A percentile compares a stretch with the other conserved stretches of the same genome.
Conservation (phyloP, 2,888 invertebrate genomes). For the Bombylius discolor region DNA sequence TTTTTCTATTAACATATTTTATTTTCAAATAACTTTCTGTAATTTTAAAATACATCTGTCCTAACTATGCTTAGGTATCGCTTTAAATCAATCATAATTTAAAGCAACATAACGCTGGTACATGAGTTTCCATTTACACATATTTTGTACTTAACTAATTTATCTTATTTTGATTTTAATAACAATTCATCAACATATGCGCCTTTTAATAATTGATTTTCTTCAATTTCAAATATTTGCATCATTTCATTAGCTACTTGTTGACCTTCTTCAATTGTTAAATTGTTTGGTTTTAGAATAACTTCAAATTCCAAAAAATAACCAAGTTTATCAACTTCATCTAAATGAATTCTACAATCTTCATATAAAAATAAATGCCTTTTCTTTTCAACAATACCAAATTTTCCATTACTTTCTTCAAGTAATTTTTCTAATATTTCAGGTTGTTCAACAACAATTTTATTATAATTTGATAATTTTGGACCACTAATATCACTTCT, state of each 20-base stretch:
- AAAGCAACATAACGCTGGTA: no score
- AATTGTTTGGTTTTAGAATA: slow-evolving; percentile 39
- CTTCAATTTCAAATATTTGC: slow-evolving; percentile 37
- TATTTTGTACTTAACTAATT: neutral
- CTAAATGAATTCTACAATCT: slow-evolving; percentile 79
- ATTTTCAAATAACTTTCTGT: no score
- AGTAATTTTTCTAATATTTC: slow-evolving; percentile 41
- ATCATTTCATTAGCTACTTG: slow-evolving; percentile 43
- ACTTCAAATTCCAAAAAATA: slow-evolving; percentile 56
- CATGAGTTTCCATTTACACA: no score
- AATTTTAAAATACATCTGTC: no score
- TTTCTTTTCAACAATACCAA: slow-evolving; percentile 62
- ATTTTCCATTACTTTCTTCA: slow-evolving; percentile 47
- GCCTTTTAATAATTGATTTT: slow-evolving; percentile 39
- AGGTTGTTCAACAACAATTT: slow-evolving; percentile 43
- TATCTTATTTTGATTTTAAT: neutral
- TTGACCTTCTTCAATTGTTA: slow-evolving; percentile 41
- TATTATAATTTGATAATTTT: slow-evolving; percentile 60
- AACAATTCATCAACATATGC: slow-evolving; percentile 44
- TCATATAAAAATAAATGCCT: slow-evolving; percentile 61
- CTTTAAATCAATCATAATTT: no score
- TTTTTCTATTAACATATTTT: no score
- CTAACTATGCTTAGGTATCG: no score
- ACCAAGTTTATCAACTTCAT: slow-evolving; percentile 58
- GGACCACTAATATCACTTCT: slow-evolving; percentile 67